phyloP scores from a whole-genome alignment of 2,113 vertebrate species.

The Hipposideros armiger region DNA sequence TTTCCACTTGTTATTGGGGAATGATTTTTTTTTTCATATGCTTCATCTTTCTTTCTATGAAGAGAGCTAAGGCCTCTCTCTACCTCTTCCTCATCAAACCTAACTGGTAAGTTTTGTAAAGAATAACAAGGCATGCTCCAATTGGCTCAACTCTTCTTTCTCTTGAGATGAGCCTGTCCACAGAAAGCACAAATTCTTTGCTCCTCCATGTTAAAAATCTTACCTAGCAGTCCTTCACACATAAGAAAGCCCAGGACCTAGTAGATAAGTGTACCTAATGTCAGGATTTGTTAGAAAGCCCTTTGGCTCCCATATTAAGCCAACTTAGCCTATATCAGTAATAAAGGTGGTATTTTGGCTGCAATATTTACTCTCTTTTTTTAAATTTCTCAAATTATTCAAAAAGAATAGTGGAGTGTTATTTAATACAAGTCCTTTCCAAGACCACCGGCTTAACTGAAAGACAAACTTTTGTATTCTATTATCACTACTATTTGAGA shows the following conservation, averaged over 20 bases:
- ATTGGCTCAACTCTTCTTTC: not conserved
- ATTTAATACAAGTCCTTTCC: not conserved
- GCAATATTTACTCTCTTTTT: not conserved
- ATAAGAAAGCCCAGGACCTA: not conserved
- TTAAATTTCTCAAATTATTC: not conserved
- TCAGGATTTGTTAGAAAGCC: not conserved
- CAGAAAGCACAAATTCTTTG: conserved; percentile 14
- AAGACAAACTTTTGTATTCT: conserved; percentile 33
- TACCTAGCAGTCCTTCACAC: not conserved
- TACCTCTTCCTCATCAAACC: not conserved
- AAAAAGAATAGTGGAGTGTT: not conserved
- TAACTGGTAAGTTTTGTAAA: conserved; percentile 12
- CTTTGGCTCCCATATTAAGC: not conserved
- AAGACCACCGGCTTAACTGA: not conserved
- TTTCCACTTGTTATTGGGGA: not conserved
- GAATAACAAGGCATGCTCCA: not conserved
- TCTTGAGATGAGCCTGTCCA: not conserved
- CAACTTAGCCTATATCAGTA: not conserved
- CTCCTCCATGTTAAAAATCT: not conserved
- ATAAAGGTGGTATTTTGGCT: not conserved
- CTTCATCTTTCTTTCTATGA: not conserved
- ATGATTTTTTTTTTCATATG: not conserved
- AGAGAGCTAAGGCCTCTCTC: not conserved
- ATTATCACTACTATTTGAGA: conserved; percentile 11
- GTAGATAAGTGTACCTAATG: not conserved